Evolutionary conservation across 2,113 vertebrate genomes (phyloP).

Genomic region (Poicephalus meyeri): DNA sequence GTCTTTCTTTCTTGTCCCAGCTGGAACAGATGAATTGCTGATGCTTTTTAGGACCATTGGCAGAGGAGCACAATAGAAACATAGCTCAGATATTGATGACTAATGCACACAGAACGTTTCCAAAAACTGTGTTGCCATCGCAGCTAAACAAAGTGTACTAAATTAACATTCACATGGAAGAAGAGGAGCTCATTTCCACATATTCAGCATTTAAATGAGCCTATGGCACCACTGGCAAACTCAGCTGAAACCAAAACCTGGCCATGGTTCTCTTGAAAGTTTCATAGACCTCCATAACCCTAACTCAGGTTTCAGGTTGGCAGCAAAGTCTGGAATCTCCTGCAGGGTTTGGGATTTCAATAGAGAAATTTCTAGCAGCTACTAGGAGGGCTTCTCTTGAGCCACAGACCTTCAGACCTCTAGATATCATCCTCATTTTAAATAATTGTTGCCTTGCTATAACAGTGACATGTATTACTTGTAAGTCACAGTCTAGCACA

Average conservation of each 20-base stretch:
- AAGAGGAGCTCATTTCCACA: constrained; percentile 10
- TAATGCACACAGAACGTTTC: constrained; percentile 45
- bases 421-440: neutral
- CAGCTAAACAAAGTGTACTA: constrained; percentile 61
- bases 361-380: neutral
- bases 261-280: constrained; percentile 33
- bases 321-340: constrained; percentile 17
- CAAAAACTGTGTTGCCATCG: constrained; percentile 57
- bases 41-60: constrained; percentile 68
- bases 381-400: neutral
- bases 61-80: constrained; percentile 64
- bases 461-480: neutral
- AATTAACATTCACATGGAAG: constrained; percentile 59
- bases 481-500: neutral
- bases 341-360: constrained; percentile 32
- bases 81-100: constrained; percentile 63
- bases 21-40: constrained; percentile 68
- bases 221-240: neutral
- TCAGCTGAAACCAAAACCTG: constrained; percentile 55
- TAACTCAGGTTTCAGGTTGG: constrained; percentile 47
- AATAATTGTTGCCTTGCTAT: neutral
- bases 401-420: neutral
- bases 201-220: constrained; percentile 51
- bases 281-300: constrained; percentile 27
- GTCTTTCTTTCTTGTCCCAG: constrained; percentile 64